Base-by-base conservation (phyloP, 2,888 invertebrate genomes). In the Phragmatobia fuliginosa region DNA sequence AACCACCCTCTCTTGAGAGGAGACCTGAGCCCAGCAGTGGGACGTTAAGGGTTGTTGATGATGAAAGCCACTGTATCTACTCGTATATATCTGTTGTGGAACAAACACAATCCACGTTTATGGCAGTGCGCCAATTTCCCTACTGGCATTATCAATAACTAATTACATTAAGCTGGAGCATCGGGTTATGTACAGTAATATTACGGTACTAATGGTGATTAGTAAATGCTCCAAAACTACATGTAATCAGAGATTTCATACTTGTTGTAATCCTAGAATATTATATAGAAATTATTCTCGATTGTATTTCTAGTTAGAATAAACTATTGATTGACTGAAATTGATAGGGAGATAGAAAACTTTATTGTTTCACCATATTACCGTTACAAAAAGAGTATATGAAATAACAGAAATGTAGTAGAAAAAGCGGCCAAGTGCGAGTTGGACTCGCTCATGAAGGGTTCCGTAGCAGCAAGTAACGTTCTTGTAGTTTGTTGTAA, bases 61-160 rank as follows among this genome's bases (percentile, higher is more conserved):
- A n/a, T n/a, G n/a, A 67, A 56, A 36, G 61, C 60, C 31, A 52
- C 74, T 72, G 71, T 80, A 45, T 66, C 56, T 52, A 68, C 18
- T 28, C 73, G 41, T 49, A 61, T 25, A 62, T 31, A 59, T 56
- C 38, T 62, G 49, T 61, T 68, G 73, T 68, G 73, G 75, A 71
- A 77, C 75, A 80, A 79, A 80, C 77, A 77, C 73, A 75, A 77
- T 73, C 80, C 63, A 32, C 33, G 66, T 28, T 70, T 61, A 60
- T 82, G 81, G 82, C 81, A 76, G 67, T 62, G 58, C 76, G 81
- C 81, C 81, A 81, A 77, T 80, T 74, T 71, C 71, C 69, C 71
- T 75, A 66, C 71, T 73, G 74, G 70, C 21, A 62, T 73, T 77
- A 81, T 80, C 77, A 78, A 80, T 82, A 81, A 77, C 72, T 82